These are phyloP conservation scores for Tenthredo distinguenda DNA, from an alignment of 2,888 invertebrate species.

Conservation along the genomic window DNA sequence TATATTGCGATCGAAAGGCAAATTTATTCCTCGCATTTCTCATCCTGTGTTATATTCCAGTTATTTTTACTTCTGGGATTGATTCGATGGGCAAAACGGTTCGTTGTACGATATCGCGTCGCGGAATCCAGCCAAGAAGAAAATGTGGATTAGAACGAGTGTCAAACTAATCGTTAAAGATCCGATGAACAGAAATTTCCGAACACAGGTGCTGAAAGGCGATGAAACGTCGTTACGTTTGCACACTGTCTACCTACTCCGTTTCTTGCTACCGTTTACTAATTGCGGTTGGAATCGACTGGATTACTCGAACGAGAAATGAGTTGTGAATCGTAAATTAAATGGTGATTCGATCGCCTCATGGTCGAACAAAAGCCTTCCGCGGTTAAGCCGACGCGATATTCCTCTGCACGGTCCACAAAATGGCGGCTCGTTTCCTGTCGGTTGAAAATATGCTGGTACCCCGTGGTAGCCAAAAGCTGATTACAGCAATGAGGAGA, in stretches of 20 bases:
- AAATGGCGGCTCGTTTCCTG: neutral
- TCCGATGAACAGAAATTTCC: too few relatives aligned
- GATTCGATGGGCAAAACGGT: too few relatives aligned
- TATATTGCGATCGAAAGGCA: neutral
- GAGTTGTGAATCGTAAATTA: neutral
- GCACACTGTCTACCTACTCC: neutral
- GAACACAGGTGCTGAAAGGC: too few relatives aligned
- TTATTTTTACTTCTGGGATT: too few relatives aligned
- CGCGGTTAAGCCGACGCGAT: neutral
- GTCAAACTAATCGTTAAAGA: too few relatives aligned
- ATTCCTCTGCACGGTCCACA: neutral
- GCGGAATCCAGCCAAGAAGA: too few relatives aligned
- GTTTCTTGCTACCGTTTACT: too few relatives aligned
- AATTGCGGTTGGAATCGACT: neutral
- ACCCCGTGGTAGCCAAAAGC: neutral
- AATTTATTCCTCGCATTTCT: neutral
- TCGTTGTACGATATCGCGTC: too few relatives aligned
- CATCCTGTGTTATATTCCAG: too few relatives aligned
- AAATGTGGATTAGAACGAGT: too few relatives aligned
- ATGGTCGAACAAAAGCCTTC: neutral
- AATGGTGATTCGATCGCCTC: neutral
- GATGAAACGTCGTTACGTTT: too few relatives aligned
- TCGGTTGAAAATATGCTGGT: neutral
- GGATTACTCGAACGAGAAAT: neutral
- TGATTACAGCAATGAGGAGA: neutral